These are phyloP conservation scores for Drosophila melanogaster DNA, from an alignment of 1,140 invertebrate species.

Conservation along the genomic window DNA sequence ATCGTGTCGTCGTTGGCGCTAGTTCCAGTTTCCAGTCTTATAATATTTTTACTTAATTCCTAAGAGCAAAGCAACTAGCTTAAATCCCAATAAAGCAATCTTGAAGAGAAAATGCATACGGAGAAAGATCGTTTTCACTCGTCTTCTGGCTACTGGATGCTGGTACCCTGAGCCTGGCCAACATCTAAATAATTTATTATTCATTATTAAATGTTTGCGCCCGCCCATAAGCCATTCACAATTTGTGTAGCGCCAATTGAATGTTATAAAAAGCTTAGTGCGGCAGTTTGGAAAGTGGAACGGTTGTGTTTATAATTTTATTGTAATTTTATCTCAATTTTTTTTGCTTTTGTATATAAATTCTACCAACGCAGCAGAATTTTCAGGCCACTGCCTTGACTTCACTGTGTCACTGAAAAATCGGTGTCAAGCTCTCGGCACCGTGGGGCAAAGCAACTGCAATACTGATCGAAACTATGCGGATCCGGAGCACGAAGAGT, in stretches of 20 bases:
- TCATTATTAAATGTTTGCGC: conserved; percentile 32
- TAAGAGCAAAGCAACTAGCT: conserved; percentile 24
- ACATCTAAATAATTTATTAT: conserved; percentile 41
- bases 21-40: conserved; percentile 12
- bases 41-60: conserved; percentile 28
- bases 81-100: conserved; percentile 21
- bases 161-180: conserved; percentile 38
- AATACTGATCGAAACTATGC: conserved; percentile 3
- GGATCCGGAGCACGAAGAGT: conserved; percentile 24
- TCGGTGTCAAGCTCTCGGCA: conserved; percentile 63
- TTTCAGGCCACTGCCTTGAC: conserved; percentile 70
- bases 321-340: conserved; percentile 80
- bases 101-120: conserved; percentile 22
- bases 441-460: conserved; percentile 48
- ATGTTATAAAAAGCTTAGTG: conserved; percentile 65
- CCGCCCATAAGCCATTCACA: conserved; percentile 31
- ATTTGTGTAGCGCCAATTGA: conserved; percentile 18
- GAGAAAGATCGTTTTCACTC: conserved; percentile 2
- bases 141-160: conserved; percentile 30
- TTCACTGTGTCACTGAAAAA: conserved; percentile 39
- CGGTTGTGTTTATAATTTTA: conserved; percentile 70
- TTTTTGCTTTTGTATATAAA: conserved; percentile 84
- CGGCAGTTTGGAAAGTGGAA: conserved; percentile 40
- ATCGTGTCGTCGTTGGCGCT: conserved; percentile 8
- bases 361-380: conserved; percentile 83